Percentiles rank a stretch among this genome's conserved stretches.
phyloP scores from a whole-genome alignment of 2,888 invertebrate genomes.

The Mamestra brassicae region DNA sequence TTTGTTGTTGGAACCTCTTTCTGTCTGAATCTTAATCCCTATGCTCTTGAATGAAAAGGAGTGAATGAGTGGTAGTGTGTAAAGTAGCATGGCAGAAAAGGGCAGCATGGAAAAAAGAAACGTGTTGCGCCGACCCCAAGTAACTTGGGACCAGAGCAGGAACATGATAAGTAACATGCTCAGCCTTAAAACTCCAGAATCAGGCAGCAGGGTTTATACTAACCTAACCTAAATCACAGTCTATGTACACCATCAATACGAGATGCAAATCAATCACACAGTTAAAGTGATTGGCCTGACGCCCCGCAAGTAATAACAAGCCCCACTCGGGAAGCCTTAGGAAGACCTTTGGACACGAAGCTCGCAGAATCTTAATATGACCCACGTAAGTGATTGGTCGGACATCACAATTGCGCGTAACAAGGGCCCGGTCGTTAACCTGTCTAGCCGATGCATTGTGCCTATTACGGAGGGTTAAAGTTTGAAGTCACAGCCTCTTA shows the following conservation, averaged over 20 bases:
- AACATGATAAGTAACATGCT: neutral
- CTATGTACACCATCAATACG: neutral
- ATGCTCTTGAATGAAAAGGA: neutral
- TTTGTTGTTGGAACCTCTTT: neutral
- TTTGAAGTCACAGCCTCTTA: too few relatives aligned
- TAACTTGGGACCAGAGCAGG: neutral
- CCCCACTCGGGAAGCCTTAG: conserved; percentile 31
- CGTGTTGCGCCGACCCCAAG: neutral
- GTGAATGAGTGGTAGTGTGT: neutral
- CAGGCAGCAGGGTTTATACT: neutral
- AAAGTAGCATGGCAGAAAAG: neutral
- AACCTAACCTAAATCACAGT: neutral
- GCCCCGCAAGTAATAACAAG: conserved; percentile 3
- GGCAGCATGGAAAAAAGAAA: neutral
- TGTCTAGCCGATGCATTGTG: conserved; percentile 11
- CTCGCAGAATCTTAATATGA: conserved; percentile 14
- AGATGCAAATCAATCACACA: conserved; percentile 12
- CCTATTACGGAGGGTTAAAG: neutral
- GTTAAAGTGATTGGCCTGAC: neutral
- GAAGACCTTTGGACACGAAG: neutral
- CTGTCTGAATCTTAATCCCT: neutral
- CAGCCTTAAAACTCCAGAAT: neutral
- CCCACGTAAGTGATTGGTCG: conserved; percentile 31
- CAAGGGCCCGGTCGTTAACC: conserved; percentile 24
- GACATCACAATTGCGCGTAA: conserved; percentile 1